These are phyloP conservation scores for Melanotaenia maccullochi DNA, from an alignment of 2,797 vertebrate species.

Conservation along the genomic window DNA sequence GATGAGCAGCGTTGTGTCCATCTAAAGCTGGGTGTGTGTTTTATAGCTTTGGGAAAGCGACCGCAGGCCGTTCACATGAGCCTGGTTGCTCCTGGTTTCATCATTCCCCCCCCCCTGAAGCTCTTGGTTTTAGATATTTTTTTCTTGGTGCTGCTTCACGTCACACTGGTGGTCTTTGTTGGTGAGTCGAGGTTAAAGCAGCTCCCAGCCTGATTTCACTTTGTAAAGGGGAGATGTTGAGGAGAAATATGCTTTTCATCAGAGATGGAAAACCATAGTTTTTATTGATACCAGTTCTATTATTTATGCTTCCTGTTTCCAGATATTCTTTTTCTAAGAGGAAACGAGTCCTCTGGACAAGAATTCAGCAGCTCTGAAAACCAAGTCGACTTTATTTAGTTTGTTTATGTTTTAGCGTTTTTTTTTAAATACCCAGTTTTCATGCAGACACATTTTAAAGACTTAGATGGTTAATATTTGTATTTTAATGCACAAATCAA, in stretches of 20 bases:
- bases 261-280: too few species aligned
- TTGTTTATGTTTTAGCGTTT: too few species aligned
- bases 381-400: too few species aligned
- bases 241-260: not conserved
- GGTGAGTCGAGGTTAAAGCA: not conserved
- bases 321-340: not conserved
- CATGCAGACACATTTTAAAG: not conserved
- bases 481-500: not conserved
- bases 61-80: conserved; percentile 13
- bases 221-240: not conserved
- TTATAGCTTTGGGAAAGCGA: conserved; percentile 9
- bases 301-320: not conserved
- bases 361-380: too few species aligned
- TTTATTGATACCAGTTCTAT: too few species aligned
- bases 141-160: conserved; percentile 3
- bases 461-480: not conserved
- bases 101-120: not conserved
- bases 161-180: not conserved
- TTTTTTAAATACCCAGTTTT: too few species aligned
- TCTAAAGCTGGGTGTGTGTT: not conserved
- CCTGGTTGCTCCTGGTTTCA: not conserved
- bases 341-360: not conserved
- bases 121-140: not conserved
- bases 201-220: not conserved
- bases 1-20: not conserved